Evolutionary conservation across 2,113 vertebrate genomes (phyloP).

Genomic region (Oxygymnocypris stewartii): DNA sequence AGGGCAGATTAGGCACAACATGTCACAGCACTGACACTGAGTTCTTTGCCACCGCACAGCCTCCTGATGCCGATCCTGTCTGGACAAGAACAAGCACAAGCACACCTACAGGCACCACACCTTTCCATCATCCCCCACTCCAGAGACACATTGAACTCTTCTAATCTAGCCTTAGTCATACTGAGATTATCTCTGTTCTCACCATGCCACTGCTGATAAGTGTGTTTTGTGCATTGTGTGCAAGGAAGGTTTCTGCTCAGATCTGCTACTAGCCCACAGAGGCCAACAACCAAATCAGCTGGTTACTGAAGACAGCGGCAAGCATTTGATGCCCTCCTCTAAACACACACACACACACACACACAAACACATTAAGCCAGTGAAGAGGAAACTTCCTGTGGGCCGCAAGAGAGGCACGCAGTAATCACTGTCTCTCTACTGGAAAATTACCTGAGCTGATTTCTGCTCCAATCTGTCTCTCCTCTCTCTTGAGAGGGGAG

Average conservation of each 20-base stretch:
- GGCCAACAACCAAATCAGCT: slow-evolving; percentile 54
- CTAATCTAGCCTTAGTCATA: slow-evolving; percentile 34
- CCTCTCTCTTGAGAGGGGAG: slow-evolving; percentile 58
- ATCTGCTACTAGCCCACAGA: slow-evolving; percentile 51
- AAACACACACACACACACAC: slow-evolving; percentile 55
- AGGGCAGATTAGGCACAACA: slow-evolving; percentile 73
- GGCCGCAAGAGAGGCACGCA: slow-evolving; percentile 55
- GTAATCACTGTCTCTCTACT: slow-evolving; percentile 67
- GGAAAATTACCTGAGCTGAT: slow-evolving; percentile 72
- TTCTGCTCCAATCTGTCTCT: slow-evolving; percentile 70
- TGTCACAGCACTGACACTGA: slow-evolving; percentile 81
- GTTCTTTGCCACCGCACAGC: slow-evolving; percentile 63
- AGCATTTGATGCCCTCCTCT: slow-evolving; percentile 38
- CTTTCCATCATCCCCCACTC: slow-evolving; percentile 68
- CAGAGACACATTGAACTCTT: slow-evolving; percentile 25
- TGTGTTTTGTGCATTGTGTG: slow-evolving; percentile 39
- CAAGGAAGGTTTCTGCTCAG: slow-evolving; percentile 18
- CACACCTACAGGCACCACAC: slow-evolving; percentile 81
- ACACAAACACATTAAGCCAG: slow-evolving; percentile 53
- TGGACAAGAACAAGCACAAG: slow-evolving; percentile 78
- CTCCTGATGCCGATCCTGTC: slow-evolving; percentile 79
- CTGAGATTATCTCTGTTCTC: neutral
- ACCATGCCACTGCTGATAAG: slow-evolving; percentile 30
- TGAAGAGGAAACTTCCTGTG: slow-evolving; percentile 49
- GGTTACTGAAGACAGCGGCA: slow-evolving; percentile 53